Evolutionary conservation across 2,797 vertebrate species (phyloP).

Genomic region (Ceyx erithaca): DNA sequence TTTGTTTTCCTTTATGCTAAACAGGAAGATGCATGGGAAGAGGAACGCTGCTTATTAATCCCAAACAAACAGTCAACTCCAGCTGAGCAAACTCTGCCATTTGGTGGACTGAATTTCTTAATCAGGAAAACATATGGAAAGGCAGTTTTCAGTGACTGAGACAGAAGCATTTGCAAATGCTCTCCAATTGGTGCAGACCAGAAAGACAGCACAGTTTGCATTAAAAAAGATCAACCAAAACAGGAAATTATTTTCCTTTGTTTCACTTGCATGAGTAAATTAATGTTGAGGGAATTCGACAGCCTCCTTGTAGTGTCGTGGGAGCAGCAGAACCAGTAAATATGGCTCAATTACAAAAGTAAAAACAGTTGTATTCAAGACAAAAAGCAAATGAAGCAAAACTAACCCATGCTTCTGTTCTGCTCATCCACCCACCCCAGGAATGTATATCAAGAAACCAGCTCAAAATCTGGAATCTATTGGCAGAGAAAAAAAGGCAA

Average conservation of each 20-base stretch:
- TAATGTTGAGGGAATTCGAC: constrained; percentile 35
- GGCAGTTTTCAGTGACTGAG: constrained; percentile 8
- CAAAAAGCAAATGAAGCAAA: constrained; percentile 40
- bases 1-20: constrained; percentile 70
- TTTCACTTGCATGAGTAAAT: constrained; percentile 32
- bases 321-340: constrained; percentile 21
- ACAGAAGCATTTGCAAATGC: constrained; percentile 44
- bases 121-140: constrained; percentile 65
- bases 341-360: constrained; percentile 57
- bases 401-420: constrained; percentile 10
- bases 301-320: not conserved
- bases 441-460: not conserved
- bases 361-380: constrained; percentile 29
- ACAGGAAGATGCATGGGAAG: constrained; percentile 62
- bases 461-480: not conserved
- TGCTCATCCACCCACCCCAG: not conserved
- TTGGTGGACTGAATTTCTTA: constrained; percentile 62
- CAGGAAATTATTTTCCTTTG: not conserved
- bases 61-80: constrained; percentile 62
- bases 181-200: constrained; percentile 12
- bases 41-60: constrained; percentile 57
- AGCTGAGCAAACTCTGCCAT: constrained; percentile 73
- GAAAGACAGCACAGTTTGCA: constrained; percentile 40
- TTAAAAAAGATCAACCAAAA: not conserved
- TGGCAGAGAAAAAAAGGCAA: not conserved